Evolutionary conservation across 1,140 invertebrate species (phyloP).

Genomic region (Eumaeus atala): DNA sequence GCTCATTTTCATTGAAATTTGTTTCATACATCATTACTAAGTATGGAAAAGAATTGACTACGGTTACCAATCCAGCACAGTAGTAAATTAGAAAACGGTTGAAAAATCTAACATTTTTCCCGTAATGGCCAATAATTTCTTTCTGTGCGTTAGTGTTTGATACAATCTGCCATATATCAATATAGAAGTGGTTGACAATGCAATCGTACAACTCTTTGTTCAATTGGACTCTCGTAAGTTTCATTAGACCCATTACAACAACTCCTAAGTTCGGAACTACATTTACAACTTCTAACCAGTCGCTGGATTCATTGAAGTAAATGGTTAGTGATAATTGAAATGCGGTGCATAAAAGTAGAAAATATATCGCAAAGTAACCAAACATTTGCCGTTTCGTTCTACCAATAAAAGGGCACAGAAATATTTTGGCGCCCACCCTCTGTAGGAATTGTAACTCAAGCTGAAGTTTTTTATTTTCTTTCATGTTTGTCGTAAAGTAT

Average conservation of each 20-base stretch:
- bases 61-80: conserved; percentile 30
- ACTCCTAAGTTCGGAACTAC: conserved; percentile 55
- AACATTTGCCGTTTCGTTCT: conserved; percentile 28
- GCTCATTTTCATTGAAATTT: conserved; percentile 29
- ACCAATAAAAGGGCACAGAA: conserved; percentile 41
- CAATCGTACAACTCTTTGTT: conserved; percentile 39
- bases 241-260: conserved; percentile 45
- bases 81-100: conserved; percentile 44
- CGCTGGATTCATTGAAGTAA: conserved; percentile 28
- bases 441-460: conserved; percentile 38
- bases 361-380: conserved; percentile 31
- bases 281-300: conserved; percentile 51
- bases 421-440: conserved; percentile 36
- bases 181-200: conserved; percentile 41
- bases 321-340: conserved; percentile 44
- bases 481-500: not conserved
- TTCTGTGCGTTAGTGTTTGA: conserved; percentile 29
- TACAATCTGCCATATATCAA: conserved; percentile 41
- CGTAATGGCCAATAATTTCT: conserved; percentile 38
- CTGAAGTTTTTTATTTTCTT: conserved; percentile 27
- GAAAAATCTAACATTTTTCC: conserved; percentile 29
- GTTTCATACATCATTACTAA: conserved; percentile 47
- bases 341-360: conserved; percentile 33
- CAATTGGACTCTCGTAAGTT: conserved; percentile 41
- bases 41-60: conserved; percentile 49